These are phyloP conservation scores for Mionectes olivaceus DNA, from an alignment of 2,797 vertebrate species.

Conservation along the genomic window DNA sequence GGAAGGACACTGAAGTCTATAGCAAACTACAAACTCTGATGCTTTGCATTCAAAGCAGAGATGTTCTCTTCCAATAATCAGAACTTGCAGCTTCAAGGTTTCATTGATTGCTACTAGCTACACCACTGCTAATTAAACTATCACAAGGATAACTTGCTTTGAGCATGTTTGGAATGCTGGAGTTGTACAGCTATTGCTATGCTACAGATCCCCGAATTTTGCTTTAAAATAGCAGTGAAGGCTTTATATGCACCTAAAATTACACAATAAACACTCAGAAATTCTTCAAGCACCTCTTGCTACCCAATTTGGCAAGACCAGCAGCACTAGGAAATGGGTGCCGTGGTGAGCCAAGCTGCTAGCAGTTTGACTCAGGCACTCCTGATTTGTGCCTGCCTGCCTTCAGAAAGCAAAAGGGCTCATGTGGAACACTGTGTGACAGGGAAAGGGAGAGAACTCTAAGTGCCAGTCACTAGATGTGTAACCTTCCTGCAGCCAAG, in stretches of 20 bases:
- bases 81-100: not conserved
- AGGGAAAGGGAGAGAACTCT: not conserved
- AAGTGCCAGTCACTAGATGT: not conserved
- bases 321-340: constrained; percentile 17
- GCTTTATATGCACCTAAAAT: constrained; percentile 33
- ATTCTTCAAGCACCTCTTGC: constrained; percentile 48
- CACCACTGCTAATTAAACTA: constrained; percentile 5
- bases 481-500: not conserved
- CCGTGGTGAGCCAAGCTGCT: not conserved
- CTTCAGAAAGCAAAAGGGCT: not conserved
- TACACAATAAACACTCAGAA: constrained; percentile 29
- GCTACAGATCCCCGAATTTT: constrained; percentile 30
- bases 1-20: not conserved
- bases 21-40: not conserved
- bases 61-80: not conserved
- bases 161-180: constrained; percentile 19
- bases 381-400: not conserved
- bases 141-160: constrained; percentile 7
- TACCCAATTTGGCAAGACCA: not conserved
- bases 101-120: not conserved
- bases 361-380: not conserved
- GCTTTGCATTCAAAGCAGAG: not conserved
- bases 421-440: not conserved
- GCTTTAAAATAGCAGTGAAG: constrained; percentile 37
- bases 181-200: constrained; percentile 54